Conservation (phyloP, 1,140 invertebrate species). For the Chlorops oryzae region DNA sequence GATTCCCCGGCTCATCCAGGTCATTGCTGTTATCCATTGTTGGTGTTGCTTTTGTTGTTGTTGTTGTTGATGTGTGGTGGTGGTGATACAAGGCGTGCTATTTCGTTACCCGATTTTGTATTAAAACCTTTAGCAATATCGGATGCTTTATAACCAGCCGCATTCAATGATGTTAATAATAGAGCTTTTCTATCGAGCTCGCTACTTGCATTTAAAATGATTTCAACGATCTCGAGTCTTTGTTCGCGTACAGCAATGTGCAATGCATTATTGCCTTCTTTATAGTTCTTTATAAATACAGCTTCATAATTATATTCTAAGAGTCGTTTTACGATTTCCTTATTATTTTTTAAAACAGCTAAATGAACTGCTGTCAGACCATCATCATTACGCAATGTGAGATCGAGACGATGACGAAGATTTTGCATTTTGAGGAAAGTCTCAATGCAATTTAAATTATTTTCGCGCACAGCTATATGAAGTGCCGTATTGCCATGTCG, state of each 20-base stretch:
- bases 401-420: conserved; percentile 20
- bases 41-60: too few species aligned
- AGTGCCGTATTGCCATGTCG: conserved; percentile 50
- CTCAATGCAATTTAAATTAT: conserved; percentile 30
- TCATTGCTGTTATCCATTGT: too few species aligned
- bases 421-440: conserved; percentile 25
- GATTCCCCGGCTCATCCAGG: not conserved
- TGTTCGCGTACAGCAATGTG: conserved; percentile 52
- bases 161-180: conserved; percentile 29
- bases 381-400: conserved; percentile 45
- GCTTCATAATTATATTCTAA: conserved; percentile 48
- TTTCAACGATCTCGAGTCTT: conserved; percentile 49
- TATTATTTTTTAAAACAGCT: conserved; percentile 50
- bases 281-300: conserved; percentile 50
- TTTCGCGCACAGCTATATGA: conserved; percentile 51
- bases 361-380: conserved; percentile 53
- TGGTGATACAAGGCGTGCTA: too few species aligned
- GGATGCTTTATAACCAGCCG: conserved; percentile 29
- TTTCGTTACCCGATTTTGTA: not conserved
- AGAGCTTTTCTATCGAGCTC: conserved; percentile 23
- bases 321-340: conserved; percentile 49
- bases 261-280: conserved; percentile 54
- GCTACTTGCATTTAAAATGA: conserved; percentile 47
- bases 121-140: conserved; percentile 24
- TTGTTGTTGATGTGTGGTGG: too few species aligned